Evolutionary conservation across 2,113 vertebrate species (phyloP), one percentile per base, ranked within the genome.

Genomic region (Psilopsiagon aurifrons): DNA sequence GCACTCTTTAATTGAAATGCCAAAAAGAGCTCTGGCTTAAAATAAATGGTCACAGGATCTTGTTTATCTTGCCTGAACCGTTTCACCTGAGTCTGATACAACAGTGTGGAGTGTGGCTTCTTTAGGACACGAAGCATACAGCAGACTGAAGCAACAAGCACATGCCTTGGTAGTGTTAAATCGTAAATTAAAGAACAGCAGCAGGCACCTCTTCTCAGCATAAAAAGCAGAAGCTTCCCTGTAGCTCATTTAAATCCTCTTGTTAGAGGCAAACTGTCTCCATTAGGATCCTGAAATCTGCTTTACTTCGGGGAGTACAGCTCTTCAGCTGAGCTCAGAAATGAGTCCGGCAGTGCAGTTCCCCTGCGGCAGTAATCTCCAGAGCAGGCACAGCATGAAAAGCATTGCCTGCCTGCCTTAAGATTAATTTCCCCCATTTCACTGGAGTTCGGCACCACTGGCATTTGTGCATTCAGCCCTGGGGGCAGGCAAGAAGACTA

Each of bases 291-390:
- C n/a, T 73, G 88, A 91, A 95, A 92, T 79, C 60, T 51, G 60
- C 66, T 83, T 82, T 86, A 82, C 69, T 91, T 94, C 0, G 0
- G 33, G 44, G 44, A 88, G 47, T 41, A 75, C 14, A 77, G 73
- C 46, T 80, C 55, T 94, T 88, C 94, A 91, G n/a, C 62, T 78
- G 52, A 92, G 69, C 47, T 82, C 55, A 92, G 39, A 75, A 90
- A 60, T 9, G 0, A 83, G 43, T n/a, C 79, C 35, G 15, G 35
- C 59, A 73, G 66, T 3, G 8, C 15, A 88, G 28, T 64, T 64
- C 67, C 63, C 82, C 54, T 33, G 39, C 1, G 7, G 82, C 67
- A 79, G 67, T 92, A 87, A 76, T 57, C 90, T 79, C 92, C 41
- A 84, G 83, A 90, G 74, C 17, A 71, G 31, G 17, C 55, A 82